Evolutionary conservation across 1,140 invertebrate species (phyloP), one percentile per base, ranked within the genome.

Genomic region (Trissolcus basalis): DNA sequence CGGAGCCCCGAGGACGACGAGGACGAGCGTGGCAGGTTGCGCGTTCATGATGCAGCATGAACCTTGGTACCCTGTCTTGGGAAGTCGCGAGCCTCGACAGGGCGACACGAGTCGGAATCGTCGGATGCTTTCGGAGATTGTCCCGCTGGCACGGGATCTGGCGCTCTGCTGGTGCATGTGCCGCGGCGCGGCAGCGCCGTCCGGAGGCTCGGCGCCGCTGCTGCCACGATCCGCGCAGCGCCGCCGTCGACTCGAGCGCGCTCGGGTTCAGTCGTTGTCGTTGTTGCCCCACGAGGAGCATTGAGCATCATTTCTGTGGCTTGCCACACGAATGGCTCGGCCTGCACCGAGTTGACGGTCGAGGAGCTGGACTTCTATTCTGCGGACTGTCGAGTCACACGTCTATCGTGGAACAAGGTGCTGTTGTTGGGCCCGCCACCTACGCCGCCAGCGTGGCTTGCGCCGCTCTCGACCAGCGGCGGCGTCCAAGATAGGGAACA

Each of bases 1-100:
- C 77, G 79, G 63, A 63, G 76, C 71, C 73, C 68, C 68, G 49
- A 15, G 39, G 54, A 12, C 32, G 48, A 1, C 12, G 7, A 50
- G n/a, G 73, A 63, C 61, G 75, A 81, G 79, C 78, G 78, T 75
- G 78, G 74, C 74, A 76, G 77, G 67, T 78, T 74, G 80, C 79
- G 72, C 48, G 84, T 82, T 76, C 84, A 88, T 85, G 82, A 88
- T 88, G 87, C 86, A 87, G 86, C 83, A 88, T 88, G 87, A 87
- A 85, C 86, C 83, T 80, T 85, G 80, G 83, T 81, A 80, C 67
- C 83, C 81, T 81, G 83, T 81, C 81, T 59, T 83, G 82, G 84
- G 82, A 87, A 83, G 81, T 84, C 74, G 82, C 77, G 82, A 86
- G 83, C 80, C 81, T 86, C 81, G 81, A 80, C 84, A 85, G 85